phyloP scores from a whole-genome alignment of 1,140 invertebrate genomes.

The Anoplophora glabripennis region DNA sequence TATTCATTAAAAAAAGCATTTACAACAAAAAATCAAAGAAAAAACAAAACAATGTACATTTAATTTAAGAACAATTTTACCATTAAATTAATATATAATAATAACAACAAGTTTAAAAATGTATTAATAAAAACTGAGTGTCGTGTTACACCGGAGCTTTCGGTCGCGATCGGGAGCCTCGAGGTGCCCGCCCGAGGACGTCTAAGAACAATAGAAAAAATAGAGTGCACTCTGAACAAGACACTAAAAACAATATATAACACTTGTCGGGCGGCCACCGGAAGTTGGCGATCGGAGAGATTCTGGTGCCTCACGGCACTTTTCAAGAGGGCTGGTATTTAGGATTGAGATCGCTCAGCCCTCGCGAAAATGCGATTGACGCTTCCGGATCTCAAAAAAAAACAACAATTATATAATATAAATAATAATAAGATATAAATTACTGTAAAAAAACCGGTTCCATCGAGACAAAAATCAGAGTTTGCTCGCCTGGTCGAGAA shows the following conservation, averaged over 20 bases:
- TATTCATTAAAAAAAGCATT: slow-evolving; percentile 66
- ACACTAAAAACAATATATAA: slow-evolving; percentile 42
- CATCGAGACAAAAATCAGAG: too few species aligned
- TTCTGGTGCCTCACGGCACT: slow-evolving; percentile 21
- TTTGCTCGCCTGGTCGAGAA: too few species aligned
- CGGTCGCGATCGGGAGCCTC: slow-evolving; percentile 1
- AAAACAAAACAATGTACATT: slow-evolving; percentile 67
- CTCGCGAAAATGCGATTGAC: slow-evolving; percentile 29
- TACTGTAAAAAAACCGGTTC: slow-evolving; percentile 23
- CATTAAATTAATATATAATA: slow-evolving; percentile 59
- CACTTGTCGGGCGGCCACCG: slow-evolving; percentile 39
- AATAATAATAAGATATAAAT: slow-evolving; percentile 34
- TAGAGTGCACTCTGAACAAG: slow-evolving; percentile 43
- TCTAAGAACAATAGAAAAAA: slow-evolving; percentile 48
- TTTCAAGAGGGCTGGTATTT: slow-evolving; percentile 24
- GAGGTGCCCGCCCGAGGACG: slow-evolving; percentile 34
- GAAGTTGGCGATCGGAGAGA: slow-evolving; percentile 12
- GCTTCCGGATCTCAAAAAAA: slow-evolving; percentile 34
- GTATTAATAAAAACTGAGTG: slow-evolving; percentile 23
- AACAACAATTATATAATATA: slow-evolving; percentile 37
- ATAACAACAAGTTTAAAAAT: slow-evolving; percentile 59
- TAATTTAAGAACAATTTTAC: slow-evolving; percentile 67
- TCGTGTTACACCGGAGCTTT: slow-evolving; percentile 15
- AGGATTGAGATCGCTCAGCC: slow-evolving; percentile 46
- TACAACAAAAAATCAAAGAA: slow-evolving; percentile 65